Evolutionary conservation across 2,888 invertebrate genomes (phyloP).

Genomic region (Alloplasta piceator): DNA sequence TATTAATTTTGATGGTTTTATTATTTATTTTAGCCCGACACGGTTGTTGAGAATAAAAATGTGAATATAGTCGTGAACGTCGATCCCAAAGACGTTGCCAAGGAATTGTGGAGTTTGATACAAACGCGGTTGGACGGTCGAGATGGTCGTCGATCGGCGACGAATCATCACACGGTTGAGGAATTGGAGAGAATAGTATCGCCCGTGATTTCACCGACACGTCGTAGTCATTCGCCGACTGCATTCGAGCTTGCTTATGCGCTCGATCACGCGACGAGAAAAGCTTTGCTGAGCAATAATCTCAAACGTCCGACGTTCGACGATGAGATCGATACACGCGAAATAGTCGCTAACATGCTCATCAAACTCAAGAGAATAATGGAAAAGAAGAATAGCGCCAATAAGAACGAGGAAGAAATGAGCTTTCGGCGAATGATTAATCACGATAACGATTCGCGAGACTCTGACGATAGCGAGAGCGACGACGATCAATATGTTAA

Average conservation of each 20-base stretch:
- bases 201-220: conserved; percentile 66
- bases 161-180: conserved; percentile 21
- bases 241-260: conserved; percentile 62
- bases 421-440: neutral
- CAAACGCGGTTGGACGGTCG: conserved; percentile 60
- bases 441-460: neutral
- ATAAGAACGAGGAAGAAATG: neutral
- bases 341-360: conserved; percentile 70
- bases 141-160: conserved; percentile 13
- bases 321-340: conserved; percentile 65
- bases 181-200: conserved; percentile 65
- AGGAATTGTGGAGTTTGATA: conserved; percentile 70
- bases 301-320: conserved; percentile 41
- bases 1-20: conserved; percentile 13
- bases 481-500: conserved; percentile 32
- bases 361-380: conserved; percentile 46
- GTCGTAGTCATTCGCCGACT: conserved; percentile 62
- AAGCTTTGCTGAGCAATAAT: conserved; percentile 45
- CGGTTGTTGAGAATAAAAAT: conserved; percentile 70
- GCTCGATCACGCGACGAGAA: conserved; percentile 66
- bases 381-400: neutral
- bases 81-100: conserved; percentile 70
- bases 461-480: conserved; percentile 6
- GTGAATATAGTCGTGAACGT: conserved; percentile 72
- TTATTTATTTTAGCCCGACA: conserved; percentile 53